A percentile compares a stretch with the other conserved stretches of the same genome.
phyloP scores from a whole-genome alignment of 2,888 invertebrate species.

The Xanthorhoe spadicearia region DNA sequence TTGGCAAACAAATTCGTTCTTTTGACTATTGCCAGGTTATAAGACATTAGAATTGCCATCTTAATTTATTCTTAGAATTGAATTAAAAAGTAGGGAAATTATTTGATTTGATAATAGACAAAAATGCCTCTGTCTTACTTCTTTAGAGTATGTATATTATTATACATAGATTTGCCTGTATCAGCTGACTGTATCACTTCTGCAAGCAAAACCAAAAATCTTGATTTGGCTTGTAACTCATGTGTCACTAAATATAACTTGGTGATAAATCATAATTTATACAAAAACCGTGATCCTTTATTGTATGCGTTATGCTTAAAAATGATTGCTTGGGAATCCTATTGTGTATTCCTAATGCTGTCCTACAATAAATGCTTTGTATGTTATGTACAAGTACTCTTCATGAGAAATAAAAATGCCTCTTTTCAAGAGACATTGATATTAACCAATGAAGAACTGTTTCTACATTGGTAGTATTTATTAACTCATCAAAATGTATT shows the following conservation, averaged over 20 bases:
- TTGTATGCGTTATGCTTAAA: constrained; percentile 12
- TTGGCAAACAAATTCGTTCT: neutral
- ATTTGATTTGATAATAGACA: neutral
- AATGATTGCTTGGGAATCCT: constrained; percentile 8
- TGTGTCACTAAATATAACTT: constrained; percentile 25
- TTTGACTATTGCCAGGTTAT: neutral
- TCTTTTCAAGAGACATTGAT: neutral
- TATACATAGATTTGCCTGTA: constrained; percentile 16
- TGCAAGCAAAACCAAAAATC: constrained; percentile 25
- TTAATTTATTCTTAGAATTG: neutral
- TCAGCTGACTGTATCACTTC: constrained; percentile 8
- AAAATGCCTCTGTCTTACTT: neutral
- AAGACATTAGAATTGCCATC: neutral
- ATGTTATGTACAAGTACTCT: neutral
- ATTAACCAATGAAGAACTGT: neutral
- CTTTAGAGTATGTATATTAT: neutral
- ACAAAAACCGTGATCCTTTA: constrained; percentile 12
- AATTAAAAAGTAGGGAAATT: neutral
- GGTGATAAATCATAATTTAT: constrained; percentile 19
- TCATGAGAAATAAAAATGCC: neutral
- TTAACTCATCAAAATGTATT: neutral
- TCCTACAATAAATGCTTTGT: constrained; percentile 4
- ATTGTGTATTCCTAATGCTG: constrained; percentile 14
- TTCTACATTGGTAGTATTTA: neutral
- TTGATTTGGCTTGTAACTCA: constrained; percentile 25